Base-by-base conservation (phyloP, 2,888 invertebrate species). In the Erpobdella octoculata region DNA sequence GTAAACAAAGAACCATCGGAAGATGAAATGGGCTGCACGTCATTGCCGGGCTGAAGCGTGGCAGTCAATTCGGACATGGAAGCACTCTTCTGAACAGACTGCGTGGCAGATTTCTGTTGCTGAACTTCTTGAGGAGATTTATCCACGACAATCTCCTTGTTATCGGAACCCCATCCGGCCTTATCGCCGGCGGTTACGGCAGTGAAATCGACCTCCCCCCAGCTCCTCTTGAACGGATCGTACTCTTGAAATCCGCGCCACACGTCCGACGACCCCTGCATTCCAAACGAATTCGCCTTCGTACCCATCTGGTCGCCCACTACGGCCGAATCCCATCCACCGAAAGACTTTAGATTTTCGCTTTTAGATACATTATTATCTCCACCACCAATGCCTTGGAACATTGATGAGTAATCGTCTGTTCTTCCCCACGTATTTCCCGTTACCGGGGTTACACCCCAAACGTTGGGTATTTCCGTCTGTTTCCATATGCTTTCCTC, bases 201-300 rank as follows among this genome's bases (percentile, higher is more conserved):
- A 8, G 31, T 37, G 15, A 33, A 62, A 21, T 62, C 62, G 28
- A 37, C 67, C 35, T 48, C 69, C 18, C 58, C 48, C 69, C 69
- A 69, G 37, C 46, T 69, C 33, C 46, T 69, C 21, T 48, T 48
- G 36, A 69, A 69, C 12, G 69, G 69, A 31, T 48, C 48, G 21
- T 69, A 69, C n/a, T 53, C 58, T n/a, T 38, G 58, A 53, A 58
- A 69, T 1, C 65, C 65, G 25, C 28, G 31, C 69, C 69, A 69
- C 8, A 69, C 53, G 33, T 69, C 58, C 33, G 46, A 48, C 18
- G 28, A 31, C n/a, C 58, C 58, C 0, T n/a, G 33, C 12, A 31
- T 35, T 4, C 21, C 18, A 53, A 53, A 48, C 2, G 28, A 31
- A 35, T 53, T 35, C 9, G 33, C 18, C 35, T 53, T 35, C 9